Conservation (phyloP, 2,113 vertebrate species). For the Gavialis gangeticus region DNA sequence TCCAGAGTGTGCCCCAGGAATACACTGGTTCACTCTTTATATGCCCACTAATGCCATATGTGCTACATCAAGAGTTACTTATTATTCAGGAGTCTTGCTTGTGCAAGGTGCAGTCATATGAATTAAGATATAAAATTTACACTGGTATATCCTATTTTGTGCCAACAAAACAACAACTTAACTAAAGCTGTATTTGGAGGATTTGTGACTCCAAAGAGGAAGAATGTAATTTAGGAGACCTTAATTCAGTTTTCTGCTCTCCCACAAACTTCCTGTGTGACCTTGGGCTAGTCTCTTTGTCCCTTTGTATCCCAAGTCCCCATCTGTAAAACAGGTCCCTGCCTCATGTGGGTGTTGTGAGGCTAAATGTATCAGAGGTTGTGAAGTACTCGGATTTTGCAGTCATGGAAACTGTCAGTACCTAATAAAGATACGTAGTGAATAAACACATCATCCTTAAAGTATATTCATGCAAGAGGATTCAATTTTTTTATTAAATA, state of each 20-base stretch:
- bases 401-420: neutral
- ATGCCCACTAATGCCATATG: neutral
- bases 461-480: neutral
- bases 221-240: no score
- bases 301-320: no score
- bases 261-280: no score
- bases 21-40: constrained; percentile 47
- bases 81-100: neutral
- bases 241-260: no score
- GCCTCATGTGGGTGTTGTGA: neutral
- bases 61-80: no score
- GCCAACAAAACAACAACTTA: neutral
- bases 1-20: constrained; percentile 52
- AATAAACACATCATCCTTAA: neutral
- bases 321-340: no score
- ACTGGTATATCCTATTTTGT: neutral
- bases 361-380: no score
- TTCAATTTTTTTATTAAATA: neutral
- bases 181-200: neutral
- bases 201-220: no score
- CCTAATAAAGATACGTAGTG: neutral
- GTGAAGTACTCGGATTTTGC: neutral
- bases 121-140: neutral
- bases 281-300: no score
- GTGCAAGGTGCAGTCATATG: neutral